Evolutionary conservation across 2,113 vertebrate species (phyloP), one percentile per base, ranked within the genome.

Genomic region (Craseonycteris thonglongyai): DNA sequence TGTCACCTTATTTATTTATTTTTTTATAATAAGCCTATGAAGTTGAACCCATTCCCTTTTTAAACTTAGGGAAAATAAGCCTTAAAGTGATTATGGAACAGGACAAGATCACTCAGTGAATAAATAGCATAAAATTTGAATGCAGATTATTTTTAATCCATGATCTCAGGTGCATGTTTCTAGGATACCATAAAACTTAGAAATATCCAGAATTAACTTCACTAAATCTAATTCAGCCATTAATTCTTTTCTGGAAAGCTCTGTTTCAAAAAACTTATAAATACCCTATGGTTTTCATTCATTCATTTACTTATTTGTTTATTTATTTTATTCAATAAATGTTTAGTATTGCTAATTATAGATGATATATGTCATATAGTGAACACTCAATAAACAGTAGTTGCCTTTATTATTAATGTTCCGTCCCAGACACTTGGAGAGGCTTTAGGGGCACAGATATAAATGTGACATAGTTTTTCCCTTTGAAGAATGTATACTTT

Each of bases 221-320:
- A 51, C 42, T 93, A 90, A 95, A 83, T 58, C 38, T 78, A 71
- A 72, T 78, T 58, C 38, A 61, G 42, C 14, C 47, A 78, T 78
- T 90, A 45, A 59, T 88, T 74, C 13, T 66, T 80, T 85, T 61
- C 47, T 84, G 38, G 4, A 84, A 84, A 54, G 7, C 6, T 83
- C 9, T 83, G 38, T 80, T 59, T 76, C 22, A 51, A 63, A 61
- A 63, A 82, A 61, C 13, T 33, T 58, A 79, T 18, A 80, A 68
- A 61, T 26, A 74, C n/a, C 15, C 7, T 33, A 72, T 47, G 33
- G 6, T 35, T 88, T 78, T 84, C 33, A 71, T 86, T 68, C 49
- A 92, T 65, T 92, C 21, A 87, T 38, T 91, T 61, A 68, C 66
- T 82, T 61, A 68, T 72, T 82, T 89, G 33, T 65, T 88, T 88